Evolutionary conservation across 2,888 invertebrate species (phyloP).

Genomic region (Hedychridium roseum): DNA sequence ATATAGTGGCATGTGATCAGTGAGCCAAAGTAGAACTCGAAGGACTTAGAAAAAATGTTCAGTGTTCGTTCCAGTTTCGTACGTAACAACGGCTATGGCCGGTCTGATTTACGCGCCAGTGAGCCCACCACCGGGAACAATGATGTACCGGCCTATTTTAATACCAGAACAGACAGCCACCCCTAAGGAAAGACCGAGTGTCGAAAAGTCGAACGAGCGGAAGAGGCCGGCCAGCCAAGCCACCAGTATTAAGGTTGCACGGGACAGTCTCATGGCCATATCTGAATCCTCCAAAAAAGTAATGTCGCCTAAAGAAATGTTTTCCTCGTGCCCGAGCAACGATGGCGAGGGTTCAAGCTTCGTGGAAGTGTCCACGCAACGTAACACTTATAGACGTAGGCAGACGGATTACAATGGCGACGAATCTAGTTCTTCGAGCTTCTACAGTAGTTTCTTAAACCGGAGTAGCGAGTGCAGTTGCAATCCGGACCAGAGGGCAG

Average conservation of each 20-base stretch:
- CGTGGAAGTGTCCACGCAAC: constrained; percentile 22
- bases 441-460: constrained; percentile 57
- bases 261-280: constrained; percentile 66
- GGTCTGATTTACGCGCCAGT: constrained; percentile 70
- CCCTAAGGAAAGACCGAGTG: constrained; percentile 9
- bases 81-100: constrained; percentile 65
- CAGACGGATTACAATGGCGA: constrained; percentile 41
- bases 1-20: background rate
- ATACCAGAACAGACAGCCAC: constrained; percentile 49
- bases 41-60: constrained; percentile 8
- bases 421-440: constrained; percentile 57
- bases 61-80: constrained; percentile 67
- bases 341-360: constrained; percentile 45
- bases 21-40: too few species aligned
- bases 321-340: constrained; percentile 49
- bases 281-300: constrained; percentile 70
- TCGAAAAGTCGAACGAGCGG: constrained; percentile 18
- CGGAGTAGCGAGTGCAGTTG: constrained; percentile 51
- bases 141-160: constrained; percentile 71
- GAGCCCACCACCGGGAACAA: constrained; percentile 58
- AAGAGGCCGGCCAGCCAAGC: constrained; percentile 66
- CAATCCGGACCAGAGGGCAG: constrained; percentile 39
- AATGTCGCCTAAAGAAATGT: constrained; percentile 18
- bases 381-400: constrained; percentile 26
- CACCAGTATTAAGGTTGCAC: constrained; percentile 68